Conservation (phyloP, 2,888 invertebrate species). For the Digitonthophagus gazella region DNA sequence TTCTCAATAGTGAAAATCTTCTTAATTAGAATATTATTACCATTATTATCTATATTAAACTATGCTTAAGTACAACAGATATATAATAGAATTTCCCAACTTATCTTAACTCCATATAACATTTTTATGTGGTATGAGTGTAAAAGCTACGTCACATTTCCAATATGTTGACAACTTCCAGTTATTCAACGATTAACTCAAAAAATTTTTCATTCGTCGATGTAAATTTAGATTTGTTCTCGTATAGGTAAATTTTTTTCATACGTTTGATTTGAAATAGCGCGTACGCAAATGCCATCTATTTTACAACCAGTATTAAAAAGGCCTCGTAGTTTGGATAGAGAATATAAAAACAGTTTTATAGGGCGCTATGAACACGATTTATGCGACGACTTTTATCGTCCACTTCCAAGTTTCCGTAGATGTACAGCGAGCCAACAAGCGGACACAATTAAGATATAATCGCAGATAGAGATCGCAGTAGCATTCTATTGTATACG, state of each 20-base stretch:
- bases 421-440: no score
- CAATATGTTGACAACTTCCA: no score
- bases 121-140: no score
- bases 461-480: neutral
- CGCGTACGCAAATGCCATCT: neutral
- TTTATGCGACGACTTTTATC: neutral
- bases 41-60: no score
- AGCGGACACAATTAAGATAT: neutral
- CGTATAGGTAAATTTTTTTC: neutral
- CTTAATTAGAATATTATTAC: no score
- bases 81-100: no score
- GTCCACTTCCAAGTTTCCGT: neutral
- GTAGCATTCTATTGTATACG: neutral
- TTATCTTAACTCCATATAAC: no score
- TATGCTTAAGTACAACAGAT: no score
- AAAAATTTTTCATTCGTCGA: neutral
- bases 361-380: neutral
- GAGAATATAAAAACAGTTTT: neutral
- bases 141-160: no score
- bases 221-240: neutral
- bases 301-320: neutral
- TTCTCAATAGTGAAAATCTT: no score
- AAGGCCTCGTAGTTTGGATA: neutral
- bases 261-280: neutral
- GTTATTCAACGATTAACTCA: no score